phyloP scores from a whole-genome alignment of 2,888 invertebrate species.

The Agonum fuliginosum region DNA sequence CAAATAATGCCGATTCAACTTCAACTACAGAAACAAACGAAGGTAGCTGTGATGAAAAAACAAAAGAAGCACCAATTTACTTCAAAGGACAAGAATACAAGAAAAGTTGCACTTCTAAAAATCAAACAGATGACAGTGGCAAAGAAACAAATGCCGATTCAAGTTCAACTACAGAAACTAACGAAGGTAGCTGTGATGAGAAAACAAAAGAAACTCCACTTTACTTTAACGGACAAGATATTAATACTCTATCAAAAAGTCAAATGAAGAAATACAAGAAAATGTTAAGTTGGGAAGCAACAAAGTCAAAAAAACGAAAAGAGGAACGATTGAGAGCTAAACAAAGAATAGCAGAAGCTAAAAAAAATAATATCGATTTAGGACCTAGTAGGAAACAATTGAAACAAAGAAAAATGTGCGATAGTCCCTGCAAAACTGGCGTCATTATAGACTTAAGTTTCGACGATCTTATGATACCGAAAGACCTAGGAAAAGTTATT shows the following conservation, averaged over 20 bases:
- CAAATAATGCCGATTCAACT: neutral
- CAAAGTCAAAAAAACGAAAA: constrained; percentile 81
- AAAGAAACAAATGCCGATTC: constrained; percentile 2
- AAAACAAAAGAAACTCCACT: constrained; percentile 1
- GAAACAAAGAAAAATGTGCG: constrained; percentile 82
- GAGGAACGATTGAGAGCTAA: constrained; percentile 84
- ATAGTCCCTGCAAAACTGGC: constrained; percentile 80
- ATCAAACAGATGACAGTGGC: neutral
- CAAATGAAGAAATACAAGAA: constrained; percentile 74
- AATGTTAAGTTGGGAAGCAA: constrained; percentile 83
- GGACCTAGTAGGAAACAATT: constrained; percentile 88
- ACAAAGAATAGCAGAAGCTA: constrained; percentile 81
- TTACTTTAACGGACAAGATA: constrained; percentile 70
- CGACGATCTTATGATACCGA: constrained; percentile 89
- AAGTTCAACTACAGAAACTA: neutral
- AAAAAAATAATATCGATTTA: constrained; percentile 81
- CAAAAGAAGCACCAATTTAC: constrained; percentile 15
- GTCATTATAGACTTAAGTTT: constrained; percentile 94
- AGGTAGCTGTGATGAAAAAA: neutral
- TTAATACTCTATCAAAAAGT: constrained; percentile 70
- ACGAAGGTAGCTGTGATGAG: neutral
- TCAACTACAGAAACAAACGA: neutral
- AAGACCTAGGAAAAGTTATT: constrained; percentile 89
- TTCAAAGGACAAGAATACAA: constrained; percentile 70
- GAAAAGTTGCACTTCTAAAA: neutral